Conservation (phyloP, 2,797 vertebrate genomes). For the Lophura swinhoii region DNA sequence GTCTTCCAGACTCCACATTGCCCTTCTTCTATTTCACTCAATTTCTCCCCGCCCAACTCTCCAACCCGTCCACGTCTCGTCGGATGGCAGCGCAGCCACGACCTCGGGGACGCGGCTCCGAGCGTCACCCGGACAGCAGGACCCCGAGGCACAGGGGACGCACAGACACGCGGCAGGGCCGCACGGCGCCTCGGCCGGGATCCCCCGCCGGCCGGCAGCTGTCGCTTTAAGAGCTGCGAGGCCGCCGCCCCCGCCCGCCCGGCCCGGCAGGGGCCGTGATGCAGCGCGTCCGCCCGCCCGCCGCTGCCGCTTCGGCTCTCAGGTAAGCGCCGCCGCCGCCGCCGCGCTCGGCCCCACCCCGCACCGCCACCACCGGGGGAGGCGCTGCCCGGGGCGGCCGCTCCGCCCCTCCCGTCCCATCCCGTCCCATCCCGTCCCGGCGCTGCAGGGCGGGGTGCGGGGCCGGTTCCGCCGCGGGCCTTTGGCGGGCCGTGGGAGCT, state of each 20-base stretch:
- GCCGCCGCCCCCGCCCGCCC: background rate
- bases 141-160: background rate
- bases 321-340: background rate
- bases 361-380: background rate
- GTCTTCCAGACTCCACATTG: no score
- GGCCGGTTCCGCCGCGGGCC: background rate
- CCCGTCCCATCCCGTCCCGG: no score
- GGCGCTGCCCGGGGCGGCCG: background rate
- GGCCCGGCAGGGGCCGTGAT: background rate
- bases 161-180: no score
- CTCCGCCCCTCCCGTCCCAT: background rate
- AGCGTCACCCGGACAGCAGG: no score
- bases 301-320: background rate
- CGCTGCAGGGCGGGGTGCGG: background rate
- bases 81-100: no score
- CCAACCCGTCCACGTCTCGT: no score
- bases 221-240: constrained; percentile 26
- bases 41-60: no score
- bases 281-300: background rate
- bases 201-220: background rate
- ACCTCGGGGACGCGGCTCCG: no score
- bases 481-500: no score
- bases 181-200: background rate
- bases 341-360: background rate
- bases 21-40: no score